These are phyloP conservation scores for Premnoplex brunnescens DNA, from an alignment of 2,797 vertebrate genomes.

Conservation along the genomic window DNA sequence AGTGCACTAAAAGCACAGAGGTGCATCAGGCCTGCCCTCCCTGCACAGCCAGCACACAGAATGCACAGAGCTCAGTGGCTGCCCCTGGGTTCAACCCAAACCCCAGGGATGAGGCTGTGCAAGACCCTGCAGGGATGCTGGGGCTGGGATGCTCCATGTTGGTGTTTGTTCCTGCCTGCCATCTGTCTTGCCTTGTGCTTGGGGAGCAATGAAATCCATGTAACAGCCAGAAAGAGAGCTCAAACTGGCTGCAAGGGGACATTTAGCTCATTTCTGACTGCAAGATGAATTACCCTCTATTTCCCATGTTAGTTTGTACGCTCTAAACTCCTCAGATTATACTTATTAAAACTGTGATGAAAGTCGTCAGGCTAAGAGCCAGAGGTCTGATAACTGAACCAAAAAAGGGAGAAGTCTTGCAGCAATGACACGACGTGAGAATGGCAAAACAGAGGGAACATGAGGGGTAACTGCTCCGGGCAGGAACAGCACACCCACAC, in stretches of 20 bases:
- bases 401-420: background rate
- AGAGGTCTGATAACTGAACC: background rate
- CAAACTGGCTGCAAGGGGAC: background rate
- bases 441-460: background rate
- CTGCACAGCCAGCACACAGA: background rate
- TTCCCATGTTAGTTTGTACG: background rate
- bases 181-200: background rate
- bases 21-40: background rate
- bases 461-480: fast-evolving
- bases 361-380: background rate
- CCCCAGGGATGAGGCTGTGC: background rate
- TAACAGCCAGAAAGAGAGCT: background rate
- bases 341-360: background rate
- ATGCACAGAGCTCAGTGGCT: background rate
- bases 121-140: fast-evolving
- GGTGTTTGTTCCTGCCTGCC: background rate
- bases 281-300: background rate
- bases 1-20: background rate
- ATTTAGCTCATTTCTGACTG: background rate
- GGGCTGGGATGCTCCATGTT: background rate
- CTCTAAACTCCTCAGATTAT: background rate
- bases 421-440: background rate
- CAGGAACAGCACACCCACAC: background rate
- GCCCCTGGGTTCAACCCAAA: background rate
- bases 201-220: background rate